Evolutionary conservation across 2,113 vertebrate species (phyloP).

Genomic region (Pyrgilauda ruficollis): DNA sequence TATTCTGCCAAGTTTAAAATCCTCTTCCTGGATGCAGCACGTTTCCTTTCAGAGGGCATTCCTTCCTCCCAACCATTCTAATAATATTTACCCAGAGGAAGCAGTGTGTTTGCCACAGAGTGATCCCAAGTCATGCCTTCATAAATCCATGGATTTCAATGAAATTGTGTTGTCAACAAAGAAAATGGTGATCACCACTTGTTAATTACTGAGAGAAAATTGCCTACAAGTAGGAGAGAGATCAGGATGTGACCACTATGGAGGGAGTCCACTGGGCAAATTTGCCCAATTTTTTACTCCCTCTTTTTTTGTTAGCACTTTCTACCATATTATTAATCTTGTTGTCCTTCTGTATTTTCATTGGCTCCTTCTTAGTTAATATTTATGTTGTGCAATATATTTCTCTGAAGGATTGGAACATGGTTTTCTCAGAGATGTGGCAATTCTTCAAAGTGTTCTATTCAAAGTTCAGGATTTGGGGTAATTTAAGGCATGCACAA

Average conservation of each 20-base stretch:
- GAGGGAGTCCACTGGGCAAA: not conserved
- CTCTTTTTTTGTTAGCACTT: not conserved
- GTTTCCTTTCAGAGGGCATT: not conserved
- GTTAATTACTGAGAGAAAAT: not conserved
- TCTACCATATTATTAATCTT: not conserved
- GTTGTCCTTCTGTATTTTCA: not conserved
- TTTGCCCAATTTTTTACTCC: not conserved
- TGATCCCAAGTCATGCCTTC: not conserved
- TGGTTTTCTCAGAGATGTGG: not conserved
- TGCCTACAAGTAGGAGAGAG: not conserved
- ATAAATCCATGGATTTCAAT: not conserved
- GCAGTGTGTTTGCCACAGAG: not conserved
- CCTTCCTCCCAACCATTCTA: not conserved
- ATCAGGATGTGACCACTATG: not conserved
- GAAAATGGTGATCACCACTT: not conserved
- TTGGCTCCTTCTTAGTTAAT: not conserved
- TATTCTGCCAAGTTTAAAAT: not conserved
- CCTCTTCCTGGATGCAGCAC: not conserved
- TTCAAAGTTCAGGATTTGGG: not conserved
- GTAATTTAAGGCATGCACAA: not conserved
- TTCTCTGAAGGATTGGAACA: not conserved
- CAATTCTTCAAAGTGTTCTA: not conserved
- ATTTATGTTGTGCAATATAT: not conserved
- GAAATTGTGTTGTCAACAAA: not conserved
- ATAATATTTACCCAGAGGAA: not conserved